A percentile compares a stretch with the other conserved stretches of the same genome.
Evolutionary conservation across 2,888 invertebrate species (phyloP).

Genomic region (Diarsia rubi): DNA sequence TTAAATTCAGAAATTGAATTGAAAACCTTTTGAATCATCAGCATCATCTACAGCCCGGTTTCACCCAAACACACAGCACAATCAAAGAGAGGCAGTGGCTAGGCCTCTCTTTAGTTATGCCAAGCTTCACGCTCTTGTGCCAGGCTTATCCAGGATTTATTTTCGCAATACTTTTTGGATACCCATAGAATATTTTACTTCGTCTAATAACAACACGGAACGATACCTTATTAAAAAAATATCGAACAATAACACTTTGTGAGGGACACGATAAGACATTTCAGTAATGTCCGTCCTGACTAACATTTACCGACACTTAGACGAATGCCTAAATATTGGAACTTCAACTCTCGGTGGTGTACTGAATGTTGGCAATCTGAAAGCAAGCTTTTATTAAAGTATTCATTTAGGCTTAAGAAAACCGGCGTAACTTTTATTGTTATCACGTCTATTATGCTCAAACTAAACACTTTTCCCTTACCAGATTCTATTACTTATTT

Average conservation of each 20-base stretch:
- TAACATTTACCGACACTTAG: neutral
- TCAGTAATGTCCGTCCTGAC: neutral
- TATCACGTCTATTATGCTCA: neutral
- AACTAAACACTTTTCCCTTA: neutral
- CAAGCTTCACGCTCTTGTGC: too few species aligned
- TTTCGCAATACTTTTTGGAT: neutral
- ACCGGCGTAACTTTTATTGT: neutral
- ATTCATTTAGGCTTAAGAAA: neutral
- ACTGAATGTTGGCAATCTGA: neutral
- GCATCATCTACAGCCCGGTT: too few species aligned
- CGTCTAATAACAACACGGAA: neutral
- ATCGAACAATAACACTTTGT: slow-evolving; percentile 18
- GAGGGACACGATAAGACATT: neutral
- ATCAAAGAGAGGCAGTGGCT: too few species aligned
- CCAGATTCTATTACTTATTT: neutral
- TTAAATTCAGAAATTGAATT: too few species aligned
- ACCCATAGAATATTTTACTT: neutral
- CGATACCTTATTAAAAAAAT: slow-evolving; percentile 4
- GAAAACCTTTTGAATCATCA: too few species aligned
- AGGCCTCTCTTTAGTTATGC: too few species aligned
- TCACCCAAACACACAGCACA: too few species aligned
- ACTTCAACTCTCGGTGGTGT: neutral
- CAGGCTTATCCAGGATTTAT: too few species aligned
- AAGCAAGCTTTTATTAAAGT: neutral
- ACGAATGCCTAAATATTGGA: neutral